Percentiles rank a stretch among this genome's conserved stretches.
These are phyloP conservation scores for Drosophila barbarae DNA, from an alignment of 2,888 invertebrate genomes.

Conservation along the genomic window DNA sequence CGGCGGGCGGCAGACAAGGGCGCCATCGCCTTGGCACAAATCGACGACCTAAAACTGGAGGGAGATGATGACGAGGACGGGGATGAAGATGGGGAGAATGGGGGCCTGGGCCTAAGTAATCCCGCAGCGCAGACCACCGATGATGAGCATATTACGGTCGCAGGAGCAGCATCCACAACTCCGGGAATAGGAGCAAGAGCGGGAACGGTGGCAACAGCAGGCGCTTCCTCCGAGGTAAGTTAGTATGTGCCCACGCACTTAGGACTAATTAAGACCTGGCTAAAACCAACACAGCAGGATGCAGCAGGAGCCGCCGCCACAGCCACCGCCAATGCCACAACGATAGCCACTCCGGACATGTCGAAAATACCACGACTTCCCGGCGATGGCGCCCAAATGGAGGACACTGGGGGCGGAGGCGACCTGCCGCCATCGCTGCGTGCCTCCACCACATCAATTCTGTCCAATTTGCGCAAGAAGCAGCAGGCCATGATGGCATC, in stretches of 20 bases:
- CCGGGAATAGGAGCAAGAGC: slow-evolving; percentile 5
- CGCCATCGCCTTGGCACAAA: slow-evolving; percentile 68
- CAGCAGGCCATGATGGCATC: slow-evolving; percentile 57
- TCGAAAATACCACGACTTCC: slow-evolving; percentile 78
- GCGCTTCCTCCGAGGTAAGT: slow-evolving; percentile 70
- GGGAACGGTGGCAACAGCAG: slow-evolving; percentile 10
- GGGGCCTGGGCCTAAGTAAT: slow-evolving; percentile 61
- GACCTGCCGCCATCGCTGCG: slow-evolving; percentile 58
- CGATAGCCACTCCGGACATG: slow-evolving; percentile 67
- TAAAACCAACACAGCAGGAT: slow-evolving; percentile 63
- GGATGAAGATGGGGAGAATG: slow-evolving; percentile 22
- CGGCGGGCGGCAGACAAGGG: slow-evolving; percentile 59
- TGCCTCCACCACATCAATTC: slow-evolving; percentile 63
- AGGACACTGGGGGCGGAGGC: slow-evolving; percentile 54
- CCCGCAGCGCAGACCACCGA: slow-evolving; percentile 62
- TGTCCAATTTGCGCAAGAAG: slow-evolving; percentile 69
- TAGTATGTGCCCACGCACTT: slow-evolving; percentile 56
- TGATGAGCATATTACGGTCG: slow-evolving; percentile 62
- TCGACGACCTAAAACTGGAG: slow-evolving; percentile 60
- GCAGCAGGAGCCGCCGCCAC: slow-evolving; percentile 16
- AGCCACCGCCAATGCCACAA: slow-evolving; percentile 3
- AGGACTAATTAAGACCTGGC: slow-evolving; percentile 63
- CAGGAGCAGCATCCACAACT: slow-evolving; percentile 16
- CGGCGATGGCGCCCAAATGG: slow-evolving; percentile 77
- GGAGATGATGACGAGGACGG: slow-evolving; percentile 44